A percentile compares a stretch with the other conserved stretches of the same genome.
These are phyloP conservation scores for Bubalus kerabau DNA, from an alignment of 2,113 vertebrate species.

Conservation along the genomic window DNA sequence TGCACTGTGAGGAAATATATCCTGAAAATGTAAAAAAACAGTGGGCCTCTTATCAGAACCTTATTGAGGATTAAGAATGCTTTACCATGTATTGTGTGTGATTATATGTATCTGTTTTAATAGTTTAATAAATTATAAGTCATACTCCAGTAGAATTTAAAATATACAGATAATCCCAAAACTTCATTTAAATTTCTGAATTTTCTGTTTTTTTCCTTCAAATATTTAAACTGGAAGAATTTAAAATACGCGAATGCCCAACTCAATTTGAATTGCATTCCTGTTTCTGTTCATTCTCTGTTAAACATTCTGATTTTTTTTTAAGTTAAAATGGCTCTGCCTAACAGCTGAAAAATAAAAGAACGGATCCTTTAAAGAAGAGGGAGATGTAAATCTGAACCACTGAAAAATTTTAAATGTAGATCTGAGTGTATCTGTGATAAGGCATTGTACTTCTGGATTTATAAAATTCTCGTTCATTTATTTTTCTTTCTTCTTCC, in stretches of 20 bases:
- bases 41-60: neutral
- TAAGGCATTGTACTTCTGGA: neutral
- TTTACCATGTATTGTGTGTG: neutral
- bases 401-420: neutral
- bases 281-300: slow-evolving; percentile 14
- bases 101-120: neutral
- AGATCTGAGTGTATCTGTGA: neutral
- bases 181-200: slow-evolving; percentile 21
- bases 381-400: neutral
- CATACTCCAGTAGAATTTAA: neutral
- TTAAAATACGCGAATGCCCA: slow-evolving; percentile 33
- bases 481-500: neutral
- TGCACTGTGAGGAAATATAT: slow-evolving; percentile 2
- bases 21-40: neutral
- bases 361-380: neutral
- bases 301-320: slow-evolving; percentile 28
- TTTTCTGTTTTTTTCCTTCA: slow-evolving; percentile 14
- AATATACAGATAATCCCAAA: neutral
- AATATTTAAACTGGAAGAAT: slow-evolving; percentile 43
- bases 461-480: slow-evolving; percentile 21
- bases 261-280: slow-evolving; percentile 42
- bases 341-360: neutral
- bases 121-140: neutral
- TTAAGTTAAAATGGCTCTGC: neutral
- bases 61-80: slow-evolving; percentile 7